Evolutionary conservation across 2,888 invertebrate genomes (phyloP), one percentile per base, ranked within the genome.

Genomic region (Ichneumoninae sp.): DNA sequence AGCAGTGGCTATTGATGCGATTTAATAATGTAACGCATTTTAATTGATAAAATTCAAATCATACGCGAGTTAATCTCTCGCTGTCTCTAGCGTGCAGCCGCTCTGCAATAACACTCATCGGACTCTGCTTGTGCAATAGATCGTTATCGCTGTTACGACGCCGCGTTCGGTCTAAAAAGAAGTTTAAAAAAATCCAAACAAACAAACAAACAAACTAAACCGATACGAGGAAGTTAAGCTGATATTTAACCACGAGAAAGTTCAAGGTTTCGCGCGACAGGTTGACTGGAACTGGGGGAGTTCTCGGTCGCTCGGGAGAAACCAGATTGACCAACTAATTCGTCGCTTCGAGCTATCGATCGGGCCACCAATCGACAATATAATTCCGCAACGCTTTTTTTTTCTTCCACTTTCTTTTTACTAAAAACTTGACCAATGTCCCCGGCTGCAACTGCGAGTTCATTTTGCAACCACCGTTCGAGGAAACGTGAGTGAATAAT

Each of bases 271-370:
- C 30, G 57, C 52, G 47, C 70, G 72, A 54, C 36, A 47, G 84
- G 52, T 52, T 72, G 57, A 40, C 69, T 52, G 69, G 22, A 60
- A 60, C 74, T 10, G 72, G 65, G 10, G 71, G 75, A 80, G 80
- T 83, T 80, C 80, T 83, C 80, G 83, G 80, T 76, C 80, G 80
- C 80, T 76, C 57, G 80, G 5, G 60, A 83, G 75, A 78, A 78
- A 78, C 69, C 30, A 57, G 57, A 69, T 69, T 47, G 47, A 60
- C 69, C 40, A 50, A 69, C 62, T 47, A 50, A 74, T 74, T 62
- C 47, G 33, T 36, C 60, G 60, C 60, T 16, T 13, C 26, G 30
- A 8, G 60, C 40, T 22, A 57, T 57, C 36, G 60, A 30, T 30
- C 26, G 60, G 26, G 16, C 60, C 1, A 1, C 22, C 8, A 1